phyloP scores from a whole-genome alignment of 2,797 vertebrate genomes.

The Megalops cyprinoides region DNA sequence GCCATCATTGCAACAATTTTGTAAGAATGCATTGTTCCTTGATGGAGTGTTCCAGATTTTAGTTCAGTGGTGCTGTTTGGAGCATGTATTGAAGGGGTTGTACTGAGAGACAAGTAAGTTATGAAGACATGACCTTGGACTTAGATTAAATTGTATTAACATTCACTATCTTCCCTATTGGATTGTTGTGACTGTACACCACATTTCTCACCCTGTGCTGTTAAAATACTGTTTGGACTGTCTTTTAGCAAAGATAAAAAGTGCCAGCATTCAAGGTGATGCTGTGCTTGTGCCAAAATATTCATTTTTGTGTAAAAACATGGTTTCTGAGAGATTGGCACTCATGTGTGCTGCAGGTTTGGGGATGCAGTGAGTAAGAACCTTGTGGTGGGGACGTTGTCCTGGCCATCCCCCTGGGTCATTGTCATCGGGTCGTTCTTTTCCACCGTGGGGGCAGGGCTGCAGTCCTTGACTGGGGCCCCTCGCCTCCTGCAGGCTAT shows the following conservation, averaged over 20 bases:
- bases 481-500: conserved; percentile 94
- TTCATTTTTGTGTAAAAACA: not conserved
- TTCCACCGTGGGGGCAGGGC: conserved; percentile 92
- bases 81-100: conserved; percentile 93
- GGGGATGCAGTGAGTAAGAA: conserved; percentile 89
- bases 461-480: conserved; percentile 94
- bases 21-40: conserved; percentile 47
- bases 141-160: no score
- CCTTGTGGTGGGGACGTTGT: conserved; percentile 92
- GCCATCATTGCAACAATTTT: no score
- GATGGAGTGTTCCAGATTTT: conserved; percentile 77
- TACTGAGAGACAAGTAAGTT: conserved; percentile 94
- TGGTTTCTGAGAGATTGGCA: not conserved
- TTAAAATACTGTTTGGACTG: conserved; percentile 8
- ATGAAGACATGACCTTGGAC: not conserved
- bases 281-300: not conserved
- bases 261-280: no score
- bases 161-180: no score
- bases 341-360: conserved; percentile 72
- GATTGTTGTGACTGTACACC: no score
- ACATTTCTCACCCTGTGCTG: no score
- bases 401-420: conserved; percentile 97
- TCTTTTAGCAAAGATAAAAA: not conserved
- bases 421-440: conserved; percentile 98
- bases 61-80: conserved; percentile 94